A percentile compares a stretch with the other conserved stretches of the same genome.
Evolutionary conservation across 2,888 invertebrate genomes (phyloP).

Genomic region (Acanthopleura granulata): DNA sequence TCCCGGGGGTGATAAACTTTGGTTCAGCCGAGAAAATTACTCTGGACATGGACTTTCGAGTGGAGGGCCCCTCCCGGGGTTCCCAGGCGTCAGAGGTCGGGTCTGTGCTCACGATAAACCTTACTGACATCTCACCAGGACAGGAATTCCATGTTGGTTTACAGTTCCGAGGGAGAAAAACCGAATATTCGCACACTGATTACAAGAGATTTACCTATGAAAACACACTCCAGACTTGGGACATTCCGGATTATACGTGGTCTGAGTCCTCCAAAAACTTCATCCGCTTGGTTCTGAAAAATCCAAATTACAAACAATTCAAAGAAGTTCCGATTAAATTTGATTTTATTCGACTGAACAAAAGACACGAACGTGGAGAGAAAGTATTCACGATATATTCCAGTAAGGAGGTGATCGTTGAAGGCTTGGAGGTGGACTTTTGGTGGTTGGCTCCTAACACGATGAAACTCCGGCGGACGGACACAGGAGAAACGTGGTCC

Average conservation of each 20-base stretch:
- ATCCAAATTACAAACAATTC: conserved; percentile 28
- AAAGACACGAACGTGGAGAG: conserved; percentile 44
- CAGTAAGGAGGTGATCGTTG: conserved; percentile 42
- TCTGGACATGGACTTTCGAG: conserved; percentile 34
- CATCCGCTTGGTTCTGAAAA: conserved; percentile 32
- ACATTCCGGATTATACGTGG: conserved; percentile 48
- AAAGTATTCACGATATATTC: conserved; percentile 34
- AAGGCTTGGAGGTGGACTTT: conserved; percentile 46
- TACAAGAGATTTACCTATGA: conserved; percentile 28
- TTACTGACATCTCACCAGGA: conserved; percentile 29
- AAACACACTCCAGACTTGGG: conserved; percentile 33
- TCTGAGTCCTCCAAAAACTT: conserved; percentile 39
- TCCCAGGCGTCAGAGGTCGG: conserved; percentile 49
- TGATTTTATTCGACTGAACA: conserved; percentile 36
- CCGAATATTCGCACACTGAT: conserved; percentile 25
- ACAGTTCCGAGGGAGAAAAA: conserved; percentile 33
- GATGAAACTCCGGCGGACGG: conserved; percentile 40
- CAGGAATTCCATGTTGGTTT: conserved; percentile 27
- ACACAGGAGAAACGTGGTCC: conserved; percentile 29
- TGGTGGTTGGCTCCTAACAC: conserved; percentile 50
- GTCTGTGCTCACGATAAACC: conserved; percentile 37
- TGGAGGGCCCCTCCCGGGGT: conserved; percentile 45
- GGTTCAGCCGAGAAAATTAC: conserved; percentile 17
- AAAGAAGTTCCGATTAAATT: conserved; percentile 27
- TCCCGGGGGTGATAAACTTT: not conserved